Conservation (phyloP, 2,797 vertebrate genomes). For the Paguma larvata region DNA sequence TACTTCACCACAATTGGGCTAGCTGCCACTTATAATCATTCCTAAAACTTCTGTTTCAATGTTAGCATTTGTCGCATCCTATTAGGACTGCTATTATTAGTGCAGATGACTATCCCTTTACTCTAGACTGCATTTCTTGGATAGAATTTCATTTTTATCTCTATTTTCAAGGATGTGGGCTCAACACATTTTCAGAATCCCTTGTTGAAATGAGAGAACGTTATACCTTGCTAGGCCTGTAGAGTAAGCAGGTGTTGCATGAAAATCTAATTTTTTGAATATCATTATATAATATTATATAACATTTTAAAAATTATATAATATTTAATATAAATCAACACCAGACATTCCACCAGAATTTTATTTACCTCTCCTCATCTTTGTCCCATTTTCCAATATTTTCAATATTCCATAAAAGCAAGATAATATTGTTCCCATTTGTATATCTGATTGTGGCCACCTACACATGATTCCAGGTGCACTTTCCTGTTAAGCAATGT, state of each 20-base stretch:
- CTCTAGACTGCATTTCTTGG: neutral
- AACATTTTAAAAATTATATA: neutral
- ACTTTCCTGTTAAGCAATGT: neutral
- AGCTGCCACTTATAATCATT: neutral
- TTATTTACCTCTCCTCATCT: neutral
- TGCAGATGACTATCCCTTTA: neutral
- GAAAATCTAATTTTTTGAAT: neutral
- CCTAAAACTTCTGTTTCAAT: neutral
- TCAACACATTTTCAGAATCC: neutral
- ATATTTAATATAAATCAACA: neutral
- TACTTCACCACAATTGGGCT: neutral
- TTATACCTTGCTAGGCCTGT: neutral
- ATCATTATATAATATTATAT: neutral
- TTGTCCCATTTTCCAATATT: neutral
- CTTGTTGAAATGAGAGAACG: neutral
- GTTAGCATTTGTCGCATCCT: neutral
- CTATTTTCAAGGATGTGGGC: neutral
- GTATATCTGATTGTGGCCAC: neutral
- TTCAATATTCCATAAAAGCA: neutral
- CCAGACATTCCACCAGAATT: neutral
- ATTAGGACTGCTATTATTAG: neutral
- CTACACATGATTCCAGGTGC: neutral
- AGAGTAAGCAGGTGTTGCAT: neutral
- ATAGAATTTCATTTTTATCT: constrained; percentile 20
- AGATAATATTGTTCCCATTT: neutral